Percentiles rank a stretch among this genome's conserved stretches.
Evolutionary conservation across 2,113 vertebrate genomes (phyloP).

Genomic region (Halcyon malimbica): DNA sequence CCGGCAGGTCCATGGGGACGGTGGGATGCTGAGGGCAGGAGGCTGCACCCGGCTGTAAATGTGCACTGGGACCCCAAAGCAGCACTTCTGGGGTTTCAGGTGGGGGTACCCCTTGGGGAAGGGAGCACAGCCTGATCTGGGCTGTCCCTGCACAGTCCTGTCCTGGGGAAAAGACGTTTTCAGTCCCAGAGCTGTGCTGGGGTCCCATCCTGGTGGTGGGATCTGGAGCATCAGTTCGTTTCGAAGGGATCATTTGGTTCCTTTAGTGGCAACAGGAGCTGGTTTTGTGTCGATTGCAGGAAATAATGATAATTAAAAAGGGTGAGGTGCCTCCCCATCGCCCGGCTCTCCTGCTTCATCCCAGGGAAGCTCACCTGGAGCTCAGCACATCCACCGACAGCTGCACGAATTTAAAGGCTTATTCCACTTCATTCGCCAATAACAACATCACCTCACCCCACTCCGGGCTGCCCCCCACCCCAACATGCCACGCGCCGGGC

Average conservation of each 20-base stretch:
- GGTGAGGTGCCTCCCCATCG: neutral
- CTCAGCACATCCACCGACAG: constrained; percentile 12
- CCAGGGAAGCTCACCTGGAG: neutral
- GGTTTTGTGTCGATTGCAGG: neutral
- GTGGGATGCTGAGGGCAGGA: neutral
- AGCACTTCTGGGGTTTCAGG: rapidly evolving
- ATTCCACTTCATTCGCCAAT: neutral
- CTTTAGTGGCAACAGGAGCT: neutral
- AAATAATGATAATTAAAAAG: neutral
- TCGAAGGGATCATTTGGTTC: neutral
- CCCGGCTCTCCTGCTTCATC: rapidly evolving
- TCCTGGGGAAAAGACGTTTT: rapidly evolving
- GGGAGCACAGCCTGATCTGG: neutral
- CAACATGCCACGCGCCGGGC: neutral
- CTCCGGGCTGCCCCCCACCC: neutral
- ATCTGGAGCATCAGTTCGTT: neutral
- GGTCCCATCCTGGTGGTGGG: rapidly evolving
- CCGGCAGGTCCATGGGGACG: neutral
- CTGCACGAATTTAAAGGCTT: constrained; percentile 49
- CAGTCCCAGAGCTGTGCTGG: rapidly evolving
- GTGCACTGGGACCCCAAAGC: rapidly evolving
- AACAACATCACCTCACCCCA: constrained; percentile 52
- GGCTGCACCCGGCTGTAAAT: neutral
- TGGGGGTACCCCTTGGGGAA: neutral
- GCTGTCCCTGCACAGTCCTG: rapidly evolving